phyloP scores from a whole-genome alignment of 2,888 invertebrate genomes.

The Orchesella flavescens region DNA sequence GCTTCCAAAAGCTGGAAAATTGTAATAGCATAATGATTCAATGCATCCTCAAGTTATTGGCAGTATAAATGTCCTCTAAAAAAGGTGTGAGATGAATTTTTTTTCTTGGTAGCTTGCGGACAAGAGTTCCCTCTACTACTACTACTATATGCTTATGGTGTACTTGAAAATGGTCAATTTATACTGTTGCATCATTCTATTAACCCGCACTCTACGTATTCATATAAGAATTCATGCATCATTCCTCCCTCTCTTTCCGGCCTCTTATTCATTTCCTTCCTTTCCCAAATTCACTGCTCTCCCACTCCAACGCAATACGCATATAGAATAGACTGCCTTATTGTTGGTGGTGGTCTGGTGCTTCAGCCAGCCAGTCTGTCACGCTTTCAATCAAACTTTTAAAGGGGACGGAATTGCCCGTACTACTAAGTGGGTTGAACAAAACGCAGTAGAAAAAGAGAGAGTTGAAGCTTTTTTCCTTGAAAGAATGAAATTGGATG shows the following conservation, averaged over 20 bases:
- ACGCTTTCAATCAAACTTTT: constrained; percentile 38
- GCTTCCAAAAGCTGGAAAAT: constrained; percentile 33
- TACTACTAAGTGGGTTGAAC: not conserved
- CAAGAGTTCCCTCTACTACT: not conserved
- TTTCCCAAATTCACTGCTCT: not conserved
- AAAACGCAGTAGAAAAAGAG: not conserved
- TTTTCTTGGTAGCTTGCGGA: not conserved
- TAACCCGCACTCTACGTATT: not conserved
- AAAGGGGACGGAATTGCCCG: constrained; percentile 23
- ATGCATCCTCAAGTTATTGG: constrained; percentile 48
- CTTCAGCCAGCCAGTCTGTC: constrained; percentile 13
- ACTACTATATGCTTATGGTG: not conserved
- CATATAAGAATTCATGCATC: not conserved
- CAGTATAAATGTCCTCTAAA: constrained; percentile 42
- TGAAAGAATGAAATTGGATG: constrained; percentile 44
- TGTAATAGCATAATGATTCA: constrained; percentile 52
- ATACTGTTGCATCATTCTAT: not conserved
- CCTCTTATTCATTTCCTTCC: not conserved
- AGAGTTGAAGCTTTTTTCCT: not conserved
- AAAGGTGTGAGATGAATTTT: constrained; percentile 44
- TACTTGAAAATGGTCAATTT: not conserved
- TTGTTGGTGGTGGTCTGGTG: too few species aligned
- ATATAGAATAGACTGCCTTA: too few species aligned
- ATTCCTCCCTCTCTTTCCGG: not conserved
- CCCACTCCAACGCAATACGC: too few species aligned